These are phyloP conservation scores for Elanoides forficatus DNA, from an alignment of 2,113 vertebrate genomes.

Conservation along the genomic window DNA sequence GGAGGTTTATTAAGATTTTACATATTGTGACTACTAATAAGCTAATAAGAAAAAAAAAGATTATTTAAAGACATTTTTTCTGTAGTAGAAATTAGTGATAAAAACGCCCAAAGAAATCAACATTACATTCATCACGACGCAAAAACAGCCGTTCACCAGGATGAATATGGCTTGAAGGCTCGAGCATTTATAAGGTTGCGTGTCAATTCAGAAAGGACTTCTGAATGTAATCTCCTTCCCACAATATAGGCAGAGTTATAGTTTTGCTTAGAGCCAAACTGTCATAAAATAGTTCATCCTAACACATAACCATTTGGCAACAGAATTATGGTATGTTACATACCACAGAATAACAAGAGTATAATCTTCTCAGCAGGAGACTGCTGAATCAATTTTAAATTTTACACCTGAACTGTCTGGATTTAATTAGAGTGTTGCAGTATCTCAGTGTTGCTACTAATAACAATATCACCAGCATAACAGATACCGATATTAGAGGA, in stretches of 20 bases:
- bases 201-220: background rate
- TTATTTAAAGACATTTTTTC: background rate
- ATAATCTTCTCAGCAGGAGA: background rate
- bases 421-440: constrained; percentile 16
- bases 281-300: constrained; percentile 27
- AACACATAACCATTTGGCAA: background rate
- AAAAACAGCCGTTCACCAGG: background rate
- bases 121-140: background rate
- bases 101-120: background rate
- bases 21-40: constrained; percentile 22
- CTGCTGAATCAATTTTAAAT: constrained; percentile 14
- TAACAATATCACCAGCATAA: background rate
- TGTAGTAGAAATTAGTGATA: background rate
- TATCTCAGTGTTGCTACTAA: background rate
- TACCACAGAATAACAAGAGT: background rate
- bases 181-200: background rate
- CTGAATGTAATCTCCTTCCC: background rate
- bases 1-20: constrained; percentile 19
- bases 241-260: background rate
- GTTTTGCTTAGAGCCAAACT: constrained; percentile 34
- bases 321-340: background rate
- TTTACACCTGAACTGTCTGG: constrained; percentile 32
- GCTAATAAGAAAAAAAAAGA: background rate
- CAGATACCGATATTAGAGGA: background rate
- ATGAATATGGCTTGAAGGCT: background rate